Percentiles rank a stretch among this genome's conserved stretches.
These are phyloP conservation scores for Xyrauchen texanus DNA, from an alignment of 2,113 vertebrate genomes.

Conservation along the genomic window DNA sequence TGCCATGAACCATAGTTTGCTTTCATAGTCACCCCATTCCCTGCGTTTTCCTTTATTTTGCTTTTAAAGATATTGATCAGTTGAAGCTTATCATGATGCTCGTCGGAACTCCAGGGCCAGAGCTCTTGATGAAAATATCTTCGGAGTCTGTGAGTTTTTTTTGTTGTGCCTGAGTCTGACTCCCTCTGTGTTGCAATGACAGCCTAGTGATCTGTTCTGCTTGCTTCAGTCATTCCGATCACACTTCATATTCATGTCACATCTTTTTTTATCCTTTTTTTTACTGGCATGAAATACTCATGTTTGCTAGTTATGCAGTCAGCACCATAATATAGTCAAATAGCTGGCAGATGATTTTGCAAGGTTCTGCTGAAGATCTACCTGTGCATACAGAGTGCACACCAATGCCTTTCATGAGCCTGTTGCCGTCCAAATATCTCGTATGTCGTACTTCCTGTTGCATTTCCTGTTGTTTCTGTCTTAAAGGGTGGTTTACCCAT, in stretches of 20 bases:
- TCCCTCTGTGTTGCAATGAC: slow-evolving; percentile 38
- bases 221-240: slow-evolving; percentile 4
- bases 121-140: slow-evolving; percentile 98
- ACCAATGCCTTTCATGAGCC: background rate
- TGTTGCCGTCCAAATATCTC: background rate
- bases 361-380: background rate
- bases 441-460: background rate
- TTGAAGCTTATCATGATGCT: slow-evolving; percentile 98
- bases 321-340: slow-evolving; percentile 12
- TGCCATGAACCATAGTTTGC: background rate
- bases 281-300: slow-evolving; percentile 8
- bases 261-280: background rate
- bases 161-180: slow-evolving; percentile 51
- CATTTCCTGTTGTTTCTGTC: background rate
- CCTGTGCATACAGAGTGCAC: background rate
- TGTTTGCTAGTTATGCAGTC: slow-evolving; percentile 7
- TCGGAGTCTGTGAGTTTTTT: slow-evolving; percentile 92
- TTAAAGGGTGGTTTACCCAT: too few relatives aligned
- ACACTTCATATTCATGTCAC: background rate
- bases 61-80: slow-evolving; percentile 98
- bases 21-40: slow-evolving; percentile 59
- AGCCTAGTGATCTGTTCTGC: background rate
- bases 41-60: slow-evolving; percentile 96
- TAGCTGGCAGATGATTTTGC: slow-evolving; percentile 10
- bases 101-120: slow-evolving; percentile 92